Percentiles rank a stretch among this genome's conserved stretches.
These are phyloP conservation scores for Planococcus citri DNA, from an alignment of 1,140 invertebrate genomes.

Conservation along the genomic window DNA sequence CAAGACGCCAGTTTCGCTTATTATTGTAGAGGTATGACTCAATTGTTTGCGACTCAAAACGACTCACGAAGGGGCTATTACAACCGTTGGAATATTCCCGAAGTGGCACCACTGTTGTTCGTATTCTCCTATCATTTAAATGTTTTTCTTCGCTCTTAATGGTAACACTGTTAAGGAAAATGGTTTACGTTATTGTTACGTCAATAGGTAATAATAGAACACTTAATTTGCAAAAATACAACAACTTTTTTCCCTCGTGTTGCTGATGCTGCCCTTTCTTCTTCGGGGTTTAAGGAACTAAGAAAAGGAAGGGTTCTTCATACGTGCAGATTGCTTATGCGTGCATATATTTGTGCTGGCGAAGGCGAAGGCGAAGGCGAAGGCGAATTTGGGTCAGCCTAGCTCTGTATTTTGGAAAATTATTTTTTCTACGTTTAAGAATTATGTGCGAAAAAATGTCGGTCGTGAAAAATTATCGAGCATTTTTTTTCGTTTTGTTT, in stretches of 20 bases:
- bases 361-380: too few relatives aligned
- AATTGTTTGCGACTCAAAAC: constrained; percentile 20
- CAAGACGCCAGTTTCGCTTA: constrained; percentile 17
- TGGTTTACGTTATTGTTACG: neutral
- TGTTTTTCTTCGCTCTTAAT: constrained; percentile 8
- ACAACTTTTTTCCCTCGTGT: neutral
- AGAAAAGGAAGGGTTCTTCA: too few relatives aligned
- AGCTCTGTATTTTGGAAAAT: neutral
- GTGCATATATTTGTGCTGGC: too few relatives aligned
- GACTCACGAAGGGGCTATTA: constrained; percentile 11
- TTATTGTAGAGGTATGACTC: constrained; percentile 13
- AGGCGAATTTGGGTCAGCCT: too few relatives aligned
- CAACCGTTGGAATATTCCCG: constrained; percentile 15
- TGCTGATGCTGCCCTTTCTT: neutral
- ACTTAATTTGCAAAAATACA: constrained; percentile 12
- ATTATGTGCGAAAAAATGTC: neutral
- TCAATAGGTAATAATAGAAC: constrained; percentile 15
- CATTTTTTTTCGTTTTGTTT: neutral
- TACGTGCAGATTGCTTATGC: too few relatives aligned
- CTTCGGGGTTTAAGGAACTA: too few relatives aligned
- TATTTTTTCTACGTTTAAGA: neutral
- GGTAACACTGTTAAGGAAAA: constrained; percentile 10
- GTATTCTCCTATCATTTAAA: constrained; percentile 11
- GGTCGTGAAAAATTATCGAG: neutral
- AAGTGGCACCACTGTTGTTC: constrained; percentile 13